Conservation (phyloP, 2,113 vertebrate genomes). For the Calypte anna region DNA sequence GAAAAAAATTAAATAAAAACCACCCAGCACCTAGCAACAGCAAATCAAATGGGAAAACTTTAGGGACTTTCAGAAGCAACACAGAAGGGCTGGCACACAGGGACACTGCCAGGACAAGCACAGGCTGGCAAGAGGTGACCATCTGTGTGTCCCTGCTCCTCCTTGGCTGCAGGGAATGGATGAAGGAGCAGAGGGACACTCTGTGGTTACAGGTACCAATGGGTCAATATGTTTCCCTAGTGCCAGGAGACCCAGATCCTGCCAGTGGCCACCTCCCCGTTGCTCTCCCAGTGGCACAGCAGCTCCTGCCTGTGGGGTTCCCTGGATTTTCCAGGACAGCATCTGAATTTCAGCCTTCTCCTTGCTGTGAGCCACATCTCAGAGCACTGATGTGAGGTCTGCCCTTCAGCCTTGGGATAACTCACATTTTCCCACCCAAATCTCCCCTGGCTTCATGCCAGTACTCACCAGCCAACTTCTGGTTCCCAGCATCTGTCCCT, state of each 20-base stretch:
- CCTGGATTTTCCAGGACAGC: neutral
- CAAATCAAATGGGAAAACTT: constrained; percentile 66
- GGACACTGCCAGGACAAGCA: neutral
- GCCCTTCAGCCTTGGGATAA: neutral
- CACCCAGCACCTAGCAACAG: constrained; percentile 72
- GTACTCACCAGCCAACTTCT: neutral
- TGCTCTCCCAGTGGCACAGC: neutral
- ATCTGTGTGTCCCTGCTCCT: neutral
- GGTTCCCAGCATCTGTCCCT: neutral
- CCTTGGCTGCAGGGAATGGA: neutral
- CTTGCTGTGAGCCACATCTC: neutral
- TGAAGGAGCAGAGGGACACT: neutral
- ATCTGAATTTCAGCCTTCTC: neutral
- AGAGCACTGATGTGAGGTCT: neutral
- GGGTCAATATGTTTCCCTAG: neutral
- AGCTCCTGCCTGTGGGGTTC: neutral
- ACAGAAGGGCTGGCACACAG: constrained; percentile 4
- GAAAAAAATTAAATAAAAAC: neutral
- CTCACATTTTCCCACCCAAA: neutral
- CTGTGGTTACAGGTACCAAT: rapidly evolving
- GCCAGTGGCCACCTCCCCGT: neutral
- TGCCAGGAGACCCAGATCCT: too few species aligned
- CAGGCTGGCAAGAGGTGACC: neutral
- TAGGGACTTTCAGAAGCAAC: constrained; percentile 58
- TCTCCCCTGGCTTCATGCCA: neutral